A percentile compares a stretch with the other conserved stretches of the same genome.
Conservation (phyloP, 2,113 vertebrate genomes). For the Stegostoma tigrinum region DNA sequence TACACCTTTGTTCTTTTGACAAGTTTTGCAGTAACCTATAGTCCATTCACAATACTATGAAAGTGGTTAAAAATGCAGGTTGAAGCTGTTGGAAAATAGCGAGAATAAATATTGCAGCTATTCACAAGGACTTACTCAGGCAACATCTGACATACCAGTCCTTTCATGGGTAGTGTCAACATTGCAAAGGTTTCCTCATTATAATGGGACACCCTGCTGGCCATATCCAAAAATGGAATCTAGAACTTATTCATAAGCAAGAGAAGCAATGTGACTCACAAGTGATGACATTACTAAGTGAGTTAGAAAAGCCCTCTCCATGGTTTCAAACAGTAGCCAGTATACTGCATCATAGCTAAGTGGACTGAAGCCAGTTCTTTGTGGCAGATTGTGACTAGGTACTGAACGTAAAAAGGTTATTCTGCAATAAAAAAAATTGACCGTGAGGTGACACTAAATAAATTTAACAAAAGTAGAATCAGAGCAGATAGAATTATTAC, state of each 20-base stretch:
- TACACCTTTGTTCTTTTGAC: neutral
- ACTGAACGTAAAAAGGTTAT: neutral
- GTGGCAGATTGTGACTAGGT: neutral
- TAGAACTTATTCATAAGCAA: neutral
- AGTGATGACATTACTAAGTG: neutral
- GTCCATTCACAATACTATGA: neutral
- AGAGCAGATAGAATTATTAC: neutral
- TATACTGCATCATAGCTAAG: neutral
- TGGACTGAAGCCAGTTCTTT: neutral
- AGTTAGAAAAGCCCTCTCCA: neutral
- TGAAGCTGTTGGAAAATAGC: neutral
- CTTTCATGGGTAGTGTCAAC: neutral
- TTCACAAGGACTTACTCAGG: neutral
- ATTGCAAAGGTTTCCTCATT: neutral
- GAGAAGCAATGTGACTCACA: neutral
- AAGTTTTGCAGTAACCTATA: neutral
- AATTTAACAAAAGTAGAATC: neutral
- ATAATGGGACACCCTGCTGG: neutral
- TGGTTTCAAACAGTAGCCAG: neutral
- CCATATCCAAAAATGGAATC: neutral
- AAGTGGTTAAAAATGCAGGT: neutral
- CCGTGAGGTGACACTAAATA: neutral
- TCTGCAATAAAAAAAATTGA: neutral
- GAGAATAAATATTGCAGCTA: neutral
- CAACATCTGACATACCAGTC: neutral